Percentiles rank a stretch among this genome's conserved stretches.
phyloP scores from a whole-genome alignment of 2,113 vertebrate species.

The Anarhynchus alexandrinus region DNA sequence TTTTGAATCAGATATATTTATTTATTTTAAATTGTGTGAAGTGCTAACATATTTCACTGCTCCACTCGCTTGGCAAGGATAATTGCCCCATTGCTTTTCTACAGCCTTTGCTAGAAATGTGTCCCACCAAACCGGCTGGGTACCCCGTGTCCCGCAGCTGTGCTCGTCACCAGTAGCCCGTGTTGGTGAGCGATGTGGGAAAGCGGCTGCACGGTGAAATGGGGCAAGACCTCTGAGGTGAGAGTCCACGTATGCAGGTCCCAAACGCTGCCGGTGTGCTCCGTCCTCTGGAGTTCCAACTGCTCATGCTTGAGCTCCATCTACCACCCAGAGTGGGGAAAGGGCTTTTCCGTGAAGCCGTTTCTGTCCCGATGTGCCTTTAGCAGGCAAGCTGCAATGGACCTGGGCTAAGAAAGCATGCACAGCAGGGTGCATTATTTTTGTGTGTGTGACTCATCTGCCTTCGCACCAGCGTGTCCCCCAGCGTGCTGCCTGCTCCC shows the following conservation, averaged over 20 bases:
- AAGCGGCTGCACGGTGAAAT: rapidly evolving
- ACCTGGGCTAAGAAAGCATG: background rate
- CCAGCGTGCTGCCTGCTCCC: background rate
- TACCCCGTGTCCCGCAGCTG: rapidly evolving
- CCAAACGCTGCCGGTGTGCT: rapidly evolving
- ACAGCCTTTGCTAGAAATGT: background rate
- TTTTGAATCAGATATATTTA: too few relatives aligned
- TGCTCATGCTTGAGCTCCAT: background rate
- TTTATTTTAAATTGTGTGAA: background rate
- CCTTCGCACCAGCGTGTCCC: rapidly evolving
- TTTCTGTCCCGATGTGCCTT: background rate
- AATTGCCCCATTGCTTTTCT: background rate
- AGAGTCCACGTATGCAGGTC: background rate
- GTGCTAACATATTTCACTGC: too few relatives aligned
- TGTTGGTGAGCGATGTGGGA: background rate
- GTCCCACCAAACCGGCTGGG: rapidly evolving
- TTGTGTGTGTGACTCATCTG: too few relatives aligned
- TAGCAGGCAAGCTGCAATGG: too few relatives aligned
- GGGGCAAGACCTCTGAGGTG: rapidly evolving
- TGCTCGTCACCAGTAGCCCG: rapidly evolving
- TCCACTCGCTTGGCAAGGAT: background rate
- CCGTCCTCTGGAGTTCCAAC: background rate
- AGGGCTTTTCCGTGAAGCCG: background rate
- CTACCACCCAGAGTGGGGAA: background rate
- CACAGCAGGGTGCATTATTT: background rate